Percentiles rank a stretch among this genome's conserved stretches.
Evolutionary conservation across 2,888 invertebrate genomes (phyloP).

Genomic region (Sepioteuthis lessoniana): DNA sequence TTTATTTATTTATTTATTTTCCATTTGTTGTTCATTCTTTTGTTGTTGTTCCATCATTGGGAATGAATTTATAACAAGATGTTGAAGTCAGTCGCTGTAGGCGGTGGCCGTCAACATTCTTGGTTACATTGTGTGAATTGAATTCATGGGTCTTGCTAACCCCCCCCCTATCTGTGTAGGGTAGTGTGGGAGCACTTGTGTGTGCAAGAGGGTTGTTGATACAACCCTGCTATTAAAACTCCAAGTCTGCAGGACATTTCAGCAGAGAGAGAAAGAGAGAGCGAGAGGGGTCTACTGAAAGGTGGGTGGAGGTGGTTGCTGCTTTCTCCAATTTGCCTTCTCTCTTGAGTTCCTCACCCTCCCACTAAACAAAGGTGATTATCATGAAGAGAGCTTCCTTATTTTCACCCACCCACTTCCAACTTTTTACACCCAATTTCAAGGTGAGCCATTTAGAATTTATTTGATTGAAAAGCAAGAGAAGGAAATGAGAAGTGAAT

Average conservation of each 20-base stretch:
- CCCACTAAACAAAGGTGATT: conserved; percentile 12
- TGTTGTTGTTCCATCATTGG: neutral
- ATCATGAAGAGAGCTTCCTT: neutral
- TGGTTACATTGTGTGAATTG: neutral
- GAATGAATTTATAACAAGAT: neutral
- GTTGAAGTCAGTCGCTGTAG: neutral
- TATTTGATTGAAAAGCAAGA: neutral
- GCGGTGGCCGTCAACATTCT: neutral
- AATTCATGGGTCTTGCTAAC: neutral
- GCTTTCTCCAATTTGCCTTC: neutral
- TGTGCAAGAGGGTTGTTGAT: conserved; percentile 33
- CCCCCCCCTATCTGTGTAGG: neutral
- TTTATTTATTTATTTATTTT: too few species aligned
- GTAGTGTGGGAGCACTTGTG: neutral
- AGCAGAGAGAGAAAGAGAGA: neutral
- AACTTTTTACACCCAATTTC: neutral
- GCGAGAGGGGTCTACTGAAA: neutral
- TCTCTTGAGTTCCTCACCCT: neutral
- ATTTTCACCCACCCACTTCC: neutral
- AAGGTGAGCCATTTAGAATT: neutral
- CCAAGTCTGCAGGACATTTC: neutral
- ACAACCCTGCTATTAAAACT: conserved; percentile 2
- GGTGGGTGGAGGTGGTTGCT: neutral
- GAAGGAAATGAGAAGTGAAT: neutral
- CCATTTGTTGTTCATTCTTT: neutral